Conservation (phyloP, 1,140 invertebrate species). For the Hycleus phaleratus region DNA sequence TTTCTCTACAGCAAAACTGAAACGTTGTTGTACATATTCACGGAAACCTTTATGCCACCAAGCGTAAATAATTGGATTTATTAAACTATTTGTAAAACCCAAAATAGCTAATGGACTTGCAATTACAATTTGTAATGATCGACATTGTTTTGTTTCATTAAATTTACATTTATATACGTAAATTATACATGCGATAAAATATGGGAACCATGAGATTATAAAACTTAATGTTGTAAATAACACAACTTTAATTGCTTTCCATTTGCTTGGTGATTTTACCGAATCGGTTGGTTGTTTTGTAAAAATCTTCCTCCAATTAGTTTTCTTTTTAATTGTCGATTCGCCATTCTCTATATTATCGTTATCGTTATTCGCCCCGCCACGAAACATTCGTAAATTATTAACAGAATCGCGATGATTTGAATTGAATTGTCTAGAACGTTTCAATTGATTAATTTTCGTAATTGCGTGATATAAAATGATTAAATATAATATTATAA, state of each 20-base stretch:
- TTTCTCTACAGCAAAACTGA: conserved; percentile 11
- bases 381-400: conserved; percentile 29
- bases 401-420: conserved; percentile 13
- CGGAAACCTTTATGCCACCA: conserved; percentile 61
- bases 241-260: conserved; percentile 49
- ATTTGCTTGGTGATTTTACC: conserved; percentile 42
- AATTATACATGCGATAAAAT: conserved; percentile 44
- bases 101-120: conserved; percentile 47
- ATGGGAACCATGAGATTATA: conserved; percentile 43
- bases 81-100: conserved; percentile 56
- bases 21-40: conserved; percentile 34
- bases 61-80: conserved; percentile 66
- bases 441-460: conserved; percentile 43
- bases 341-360: background rate
- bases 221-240: conserved; percentile 50
- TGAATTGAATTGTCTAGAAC: conserved; percentile 21
- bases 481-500: conserved; percentile 47
- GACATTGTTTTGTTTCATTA: conserved; percentile 41
- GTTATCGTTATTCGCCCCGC: conserved; percentile 11
- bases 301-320: conserved; percentile 10
- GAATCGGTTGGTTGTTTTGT: conserved; percentile 15
- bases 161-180: conserved; percentile 47
- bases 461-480: conserved; percentile 45
- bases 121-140: conserved; percentile 41
- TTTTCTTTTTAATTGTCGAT: background rate